These are phyloP conservation scores for Falco punctatus DNA, from an alignment of 2,113 vertebrate genomes.

Conservation along the genomic window DNA sequence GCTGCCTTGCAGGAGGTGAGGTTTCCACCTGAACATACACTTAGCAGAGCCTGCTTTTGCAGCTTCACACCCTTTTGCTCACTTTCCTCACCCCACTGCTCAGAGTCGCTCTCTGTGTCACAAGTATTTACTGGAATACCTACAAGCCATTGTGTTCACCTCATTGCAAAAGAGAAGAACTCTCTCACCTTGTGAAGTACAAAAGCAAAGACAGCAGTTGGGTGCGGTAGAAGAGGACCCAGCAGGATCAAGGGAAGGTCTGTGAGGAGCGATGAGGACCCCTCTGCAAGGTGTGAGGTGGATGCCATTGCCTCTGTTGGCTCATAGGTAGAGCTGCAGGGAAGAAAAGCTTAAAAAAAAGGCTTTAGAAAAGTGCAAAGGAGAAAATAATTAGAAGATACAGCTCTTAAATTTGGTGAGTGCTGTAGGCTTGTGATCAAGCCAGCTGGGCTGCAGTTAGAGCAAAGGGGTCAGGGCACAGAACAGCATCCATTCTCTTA, in stretches of 20 bases:
- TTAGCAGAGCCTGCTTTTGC: neutral
- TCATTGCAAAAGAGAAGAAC: neutral
- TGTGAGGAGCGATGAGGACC: neutral
- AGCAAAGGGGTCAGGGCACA: neutral
- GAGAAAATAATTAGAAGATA: neutral
- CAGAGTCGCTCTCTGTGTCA: neutral
- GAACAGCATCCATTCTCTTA: neutral
- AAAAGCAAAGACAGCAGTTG: neutral
- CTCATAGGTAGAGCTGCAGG: rapidly evolving
- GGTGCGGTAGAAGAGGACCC: neutral
- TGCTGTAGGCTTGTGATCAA: neutral
- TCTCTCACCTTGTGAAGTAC: neutral
- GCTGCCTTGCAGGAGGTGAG: neutral
- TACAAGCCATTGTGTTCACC: neutral
- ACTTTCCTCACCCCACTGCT: neutral
- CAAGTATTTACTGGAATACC: neutral
- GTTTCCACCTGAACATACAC: neutral
- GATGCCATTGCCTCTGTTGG: neutral
- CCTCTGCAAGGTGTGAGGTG: rapidly evolving
- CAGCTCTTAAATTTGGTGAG: neutral
- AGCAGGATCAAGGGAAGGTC: neutral
- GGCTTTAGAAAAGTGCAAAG: neutral
- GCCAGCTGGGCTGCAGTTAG: neutral
- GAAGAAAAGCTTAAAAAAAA: neutral
- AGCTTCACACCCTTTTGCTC: neutral